Evolutionary conservation across 1,140 invertebrate genomes (phyloP).

Genomic region (Bicyclus anynana): DNA sequence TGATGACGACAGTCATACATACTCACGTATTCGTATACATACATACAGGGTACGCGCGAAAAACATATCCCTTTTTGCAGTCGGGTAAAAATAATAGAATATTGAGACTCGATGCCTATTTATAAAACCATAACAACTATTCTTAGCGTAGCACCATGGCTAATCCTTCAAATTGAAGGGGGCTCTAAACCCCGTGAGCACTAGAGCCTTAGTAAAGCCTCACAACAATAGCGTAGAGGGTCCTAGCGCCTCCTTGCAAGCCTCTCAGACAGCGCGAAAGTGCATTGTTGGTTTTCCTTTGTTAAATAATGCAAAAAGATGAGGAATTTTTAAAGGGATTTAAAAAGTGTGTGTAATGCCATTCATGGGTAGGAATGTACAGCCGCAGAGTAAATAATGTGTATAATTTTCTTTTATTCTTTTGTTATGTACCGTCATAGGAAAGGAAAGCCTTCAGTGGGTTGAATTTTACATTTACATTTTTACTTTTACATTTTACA

Average conservation of each 20-base stretch:
- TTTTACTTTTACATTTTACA: no score
- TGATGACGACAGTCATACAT: no score
- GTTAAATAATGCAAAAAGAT: constrained; percentile 6
- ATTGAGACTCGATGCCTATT: not conserved
- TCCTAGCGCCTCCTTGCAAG: not conserved
- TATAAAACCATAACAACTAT: not conserved
- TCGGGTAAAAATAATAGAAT: not conserved
- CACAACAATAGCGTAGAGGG: constrained; percentile 3
- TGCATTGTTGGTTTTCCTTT: constrained; percentile 6
- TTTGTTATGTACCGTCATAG: no score
- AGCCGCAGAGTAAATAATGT: no score
- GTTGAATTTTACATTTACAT: no score
- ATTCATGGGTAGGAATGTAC: no score
- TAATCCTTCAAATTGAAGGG: constrained; percentile 13
- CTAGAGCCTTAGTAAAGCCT: not conserved
- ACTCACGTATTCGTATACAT: no score
- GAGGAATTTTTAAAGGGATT: not conserved
- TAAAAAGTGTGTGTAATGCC: not conserved
- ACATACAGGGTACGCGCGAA: no score
- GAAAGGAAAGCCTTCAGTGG: no score
- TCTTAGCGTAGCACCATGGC: constrained; percentile 1
- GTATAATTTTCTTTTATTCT: no score
- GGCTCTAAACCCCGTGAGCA: not conserved
- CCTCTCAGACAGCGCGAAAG: constrained; percentile 4
- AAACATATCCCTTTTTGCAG: no score